phyloP scores from a whole-genome alignment of 2,888 invertebrate genomes.

The Plagiodera versicolora region DNA sequence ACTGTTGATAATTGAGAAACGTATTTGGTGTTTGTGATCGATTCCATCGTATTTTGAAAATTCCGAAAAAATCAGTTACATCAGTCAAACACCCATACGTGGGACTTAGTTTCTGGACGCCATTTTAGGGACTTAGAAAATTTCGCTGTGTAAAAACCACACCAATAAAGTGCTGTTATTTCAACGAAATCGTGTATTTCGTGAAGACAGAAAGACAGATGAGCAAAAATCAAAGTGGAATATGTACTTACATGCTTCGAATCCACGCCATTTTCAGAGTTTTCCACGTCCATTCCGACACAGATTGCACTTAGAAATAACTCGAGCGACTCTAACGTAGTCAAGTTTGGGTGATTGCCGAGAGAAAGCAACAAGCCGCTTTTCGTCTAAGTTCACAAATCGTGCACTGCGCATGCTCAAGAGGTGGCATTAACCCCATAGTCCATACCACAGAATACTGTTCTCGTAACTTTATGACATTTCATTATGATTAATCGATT shows the following conservation, averaged over 20 bases:
- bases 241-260: conserved; percentile 63
- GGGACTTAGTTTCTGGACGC: conserved; percentile 77
- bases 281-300: conserved; percentile 67
- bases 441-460: no score
- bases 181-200: conserved; percentile 30
- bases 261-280: conserved; percentile 62
- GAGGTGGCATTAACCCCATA: conserved; percentile 41
- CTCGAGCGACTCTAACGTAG: conserved; percentile 35
- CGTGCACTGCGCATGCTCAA: conserved; percentile 64
- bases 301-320: conserved; percentile 53
- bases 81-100: conserved; percentile 45
- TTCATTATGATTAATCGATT: no score
- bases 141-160: conserved; percentile 55
- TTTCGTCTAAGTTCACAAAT: conserved; percentile 62
- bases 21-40: background rate
- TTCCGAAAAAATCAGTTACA: background rate
- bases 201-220: conserved; percentile 27
- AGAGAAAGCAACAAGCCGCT: conserved; percentile 37
- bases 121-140: conserved; percentile 86
- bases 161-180: conserved; percentile 56
- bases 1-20: background rate
- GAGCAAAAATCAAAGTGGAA: conserved; percentile 38
- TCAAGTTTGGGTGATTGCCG: conserved; percentile 19
- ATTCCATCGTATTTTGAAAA: background rate
- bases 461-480: no score